phyloP scores from a whole-genome alignment of 2,113 vertebrate species.

The Paracanthobrama guichenoti region DNA sequence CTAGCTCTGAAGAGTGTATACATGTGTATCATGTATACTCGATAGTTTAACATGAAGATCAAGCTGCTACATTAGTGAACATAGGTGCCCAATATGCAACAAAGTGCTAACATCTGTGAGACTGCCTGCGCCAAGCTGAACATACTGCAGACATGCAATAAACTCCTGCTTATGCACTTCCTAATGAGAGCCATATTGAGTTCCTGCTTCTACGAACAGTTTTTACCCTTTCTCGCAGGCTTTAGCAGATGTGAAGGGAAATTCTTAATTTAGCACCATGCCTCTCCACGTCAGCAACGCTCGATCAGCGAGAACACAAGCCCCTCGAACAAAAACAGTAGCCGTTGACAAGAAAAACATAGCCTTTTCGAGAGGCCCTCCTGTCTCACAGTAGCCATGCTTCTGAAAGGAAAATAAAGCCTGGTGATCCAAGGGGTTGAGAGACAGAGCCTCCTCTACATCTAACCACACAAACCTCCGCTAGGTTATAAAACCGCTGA shows the following conservation, averaged over 20 bases:
- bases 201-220: conserved; percentile 32
- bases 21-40: no score
- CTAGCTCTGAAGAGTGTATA: conserved; percentile 33
- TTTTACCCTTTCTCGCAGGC: conserved; percentile 36
- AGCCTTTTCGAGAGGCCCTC: conserved; percentile 51
- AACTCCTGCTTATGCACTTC: conserved; percentile 58
- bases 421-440: conserved; percentile 54
- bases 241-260: conserved; percentile 49
- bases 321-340: conserved; percentile 69
- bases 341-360: conserved; percentile 71
- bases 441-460: conserved; percentile 58
- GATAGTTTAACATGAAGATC: conserved; percentile 57
- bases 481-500: conserved; percentile 55
- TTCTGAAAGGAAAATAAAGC: conserved; percentile 69
- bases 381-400: conserved; percentile 54
- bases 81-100: conserved; percentile 42
- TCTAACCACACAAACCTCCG: conserved; percentile 50
- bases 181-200: conserved; percentile 67
- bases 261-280: conserved; percentile 50
- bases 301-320: conserved; percentile 54
- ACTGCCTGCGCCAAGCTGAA: conserved; percentile 45
- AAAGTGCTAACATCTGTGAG: conserved; percentile 65
- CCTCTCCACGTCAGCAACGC: conserved; percentile 44
- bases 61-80: conserved; percentile 51
- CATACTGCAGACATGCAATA: conserved; percentile 50